Evolutionary conservation across 2,888 invertebrate genomes (phyloP).

Genomic region (Acanthosepion lycidas): DNA sequence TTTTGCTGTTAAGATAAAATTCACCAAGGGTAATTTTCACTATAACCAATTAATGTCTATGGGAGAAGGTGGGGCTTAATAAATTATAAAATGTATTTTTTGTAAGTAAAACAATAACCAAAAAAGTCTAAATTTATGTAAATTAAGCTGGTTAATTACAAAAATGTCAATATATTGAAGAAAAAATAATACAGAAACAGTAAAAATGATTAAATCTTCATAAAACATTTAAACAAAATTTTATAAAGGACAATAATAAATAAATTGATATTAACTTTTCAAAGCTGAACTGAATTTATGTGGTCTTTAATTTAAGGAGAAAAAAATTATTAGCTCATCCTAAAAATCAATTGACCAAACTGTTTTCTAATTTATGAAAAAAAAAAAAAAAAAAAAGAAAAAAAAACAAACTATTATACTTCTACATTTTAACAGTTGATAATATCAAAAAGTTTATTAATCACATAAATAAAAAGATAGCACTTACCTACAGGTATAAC

Average conservation of each 20-base stretch:
- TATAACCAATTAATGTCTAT: too few relatives aligned
- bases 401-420: not conserved
- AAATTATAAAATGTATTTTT: too few relatives aligned
- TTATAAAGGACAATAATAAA: too few relatives aligned
- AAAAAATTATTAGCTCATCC: not conserved
- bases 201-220: not conserved
- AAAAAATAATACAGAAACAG: not conserved
- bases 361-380: not conserved
- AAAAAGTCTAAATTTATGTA: not conserved
- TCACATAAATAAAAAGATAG: not conserved
- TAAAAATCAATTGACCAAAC: not conserved
- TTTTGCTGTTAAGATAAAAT: too few relatives aligned
- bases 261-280: not conserved
- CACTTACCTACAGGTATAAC: constrained; percentile 67
- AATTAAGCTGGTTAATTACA: too few relatives aligned
- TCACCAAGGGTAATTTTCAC: too few relatives aligned
- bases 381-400: not conserved
- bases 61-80: too few relatives aligned
- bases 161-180: too few relatives aligned
- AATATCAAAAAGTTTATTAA: not conserved
- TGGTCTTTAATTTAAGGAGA: not conserved
- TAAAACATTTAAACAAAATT: not conserved
- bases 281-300: not conserved
- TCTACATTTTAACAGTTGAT: not conserved
- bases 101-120: not conserved